Conservation (phyloP, 1,140 invertebrate genomes). For the Magallana gigas region DNA sequence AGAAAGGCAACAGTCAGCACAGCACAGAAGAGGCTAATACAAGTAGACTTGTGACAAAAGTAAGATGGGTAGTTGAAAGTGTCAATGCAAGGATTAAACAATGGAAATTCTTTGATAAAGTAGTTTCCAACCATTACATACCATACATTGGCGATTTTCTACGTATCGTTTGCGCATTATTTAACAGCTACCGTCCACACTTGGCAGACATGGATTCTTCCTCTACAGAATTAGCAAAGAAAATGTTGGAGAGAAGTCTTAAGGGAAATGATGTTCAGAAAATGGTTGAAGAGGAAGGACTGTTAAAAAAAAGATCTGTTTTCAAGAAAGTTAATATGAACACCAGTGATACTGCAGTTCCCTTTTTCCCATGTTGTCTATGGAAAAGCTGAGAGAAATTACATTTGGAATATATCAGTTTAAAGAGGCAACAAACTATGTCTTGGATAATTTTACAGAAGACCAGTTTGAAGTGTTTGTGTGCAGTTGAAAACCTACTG, state of each 20-base stretch:
- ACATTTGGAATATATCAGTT: background rate
- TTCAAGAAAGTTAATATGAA: background rate
- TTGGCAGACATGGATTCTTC: background rate
- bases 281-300: conserved; percentile 36
- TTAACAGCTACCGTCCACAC: background rate
- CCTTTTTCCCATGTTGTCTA: background rate
- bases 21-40: conserved; percentile 47
- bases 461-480: background rate
- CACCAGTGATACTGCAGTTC: background rate
- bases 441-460: background rate
- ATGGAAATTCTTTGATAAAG: conserved; percentile 41
- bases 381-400: no score
- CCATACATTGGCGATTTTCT: conserved; percentile 39
- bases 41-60: conserved; percentile 42
- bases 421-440: conserved; percentile 8
- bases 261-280: background rate
- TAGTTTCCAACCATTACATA: background rate
- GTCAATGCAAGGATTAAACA: conserved; percentile 46
- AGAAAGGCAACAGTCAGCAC: conserved; percentile 41
- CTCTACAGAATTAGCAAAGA: background rate
- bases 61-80: background rate
- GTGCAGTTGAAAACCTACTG: conserved; percentile 20
- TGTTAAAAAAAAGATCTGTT: background rate
- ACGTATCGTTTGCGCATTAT: conserved; percentile 22
- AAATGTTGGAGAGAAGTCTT: no score